phyloP scores from a whole-genome alignment of 2,113 vertebrate genomes.

The Donacobius atricapilla region DNA sequence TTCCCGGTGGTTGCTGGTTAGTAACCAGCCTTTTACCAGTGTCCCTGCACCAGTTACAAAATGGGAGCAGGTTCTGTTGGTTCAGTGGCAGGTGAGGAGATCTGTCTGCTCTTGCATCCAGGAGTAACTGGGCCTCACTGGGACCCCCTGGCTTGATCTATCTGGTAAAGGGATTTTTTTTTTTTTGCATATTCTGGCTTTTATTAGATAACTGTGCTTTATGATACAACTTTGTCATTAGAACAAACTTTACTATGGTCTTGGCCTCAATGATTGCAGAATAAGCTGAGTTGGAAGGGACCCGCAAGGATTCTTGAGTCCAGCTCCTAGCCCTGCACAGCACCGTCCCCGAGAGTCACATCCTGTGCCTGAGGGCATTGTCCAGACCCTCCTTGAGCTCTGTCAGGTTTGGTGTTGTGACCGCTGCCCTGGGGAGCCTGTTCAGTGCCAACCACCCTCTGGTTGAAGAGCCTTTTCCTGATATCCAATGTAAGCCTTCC shows the following conservation, averaged over 20 bases:
- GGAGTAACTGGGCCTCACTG: not conserved
- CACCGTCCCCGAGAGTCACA: not conserved
- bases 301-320: not conserved
- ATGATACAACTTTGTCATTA: not conserved
- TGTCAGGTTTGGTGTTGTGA: not conserved
- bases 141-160: not conserved
- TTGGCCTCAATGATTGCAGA: not conserved
- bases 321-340: not conserved
- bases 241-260: not conserved
- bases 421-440: not conserved
- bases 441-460: not conserved
- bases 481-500: not conserved
- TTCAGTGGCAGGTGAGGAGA: not conserved
- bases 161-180: not conserved
- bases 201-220: not conserved
- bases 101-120: not conserved
- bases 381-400: not conserved
- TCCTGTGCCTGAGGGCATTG: not conserved
- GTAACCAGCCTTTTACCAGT: not conserved
- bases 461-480: not conserved
- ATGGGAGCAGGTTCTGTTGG: not conserved
- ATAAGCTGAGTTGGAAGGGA: too few relatives aligned
- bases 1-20: not conserved
- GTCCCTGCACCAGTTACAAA: not conserved
- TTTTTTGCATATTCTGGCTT: not conserved